Evolutionary conservation across 1,140 invertebrate species (phyloP).

Genomic region (Pemphigus obesinymphae): DNA sequence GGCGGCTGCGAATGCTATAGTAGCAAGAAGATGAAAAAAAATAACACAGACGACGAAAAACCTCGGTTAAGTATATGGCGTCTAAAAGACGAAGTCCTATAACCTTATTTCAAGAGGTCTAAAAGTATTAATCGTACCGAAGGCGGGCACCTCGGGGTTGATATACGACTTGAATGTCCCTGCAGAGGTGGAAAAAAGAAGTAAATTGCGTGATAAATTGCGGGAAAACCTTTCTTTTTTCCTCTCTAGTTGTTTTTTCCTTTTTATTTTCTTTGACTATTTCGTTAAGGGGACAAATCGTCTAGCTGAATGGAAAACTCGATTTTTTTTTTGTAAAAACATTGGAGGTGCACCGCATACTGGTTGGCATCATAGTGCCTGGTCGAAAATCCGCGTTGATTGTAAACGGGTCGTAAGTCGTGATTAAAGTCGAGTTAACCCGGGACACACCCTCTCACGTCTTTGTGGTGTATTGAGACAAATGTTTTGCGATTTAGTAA

Average conservation of each 20-base stretch:
- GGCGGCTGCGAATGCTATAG: neutral
- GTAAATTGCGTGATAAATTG: slow-evolving; percentile 40
- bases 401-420: slow-evolving; percentile 39
- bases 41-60: neutral
- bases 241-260: neutral
- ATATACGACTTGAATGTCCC: slow-evolving; percentile 5
- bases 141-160: slow-evolving; percentile 11
- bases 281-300: slow-evolving; percentile 29
- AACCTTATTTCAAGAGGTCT: slow-evolving; percentile 18
- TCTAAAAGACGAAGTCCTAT: slow-evolving; percentile 24
- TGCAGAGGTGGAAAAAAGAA: slow-evolving; percentile 27
- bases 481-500: slow-evolving; percentile 26
- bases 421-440: slow-evolving; percentile 40
- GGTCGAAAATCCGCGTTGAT: slow-evolving; percentile 31
- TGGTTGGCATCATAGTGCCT: neutral
- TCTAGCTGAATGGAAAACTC: slow-evolving; percentile 14
- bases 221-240: slow-evolving; percentile 12
- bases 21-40: neutral
- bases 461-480: slow-evolving; percentile 30
- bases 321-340: slow-evolving; percentile 33
- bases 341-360: neutral
- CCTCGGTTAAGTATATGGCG: slow-evolving; percentile 23
- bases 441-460: neutral
- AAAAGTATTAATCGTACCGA: slow-evolving; percentile 33
- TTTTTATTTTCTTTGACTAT: neutral